A percentile compares a stretch with the other conserved stretches of the same genome.
Evolutionary conservation across 2,113 vertebrate species (phyloP).

Genomic region (Malurus alboscapulatus): DNA sequence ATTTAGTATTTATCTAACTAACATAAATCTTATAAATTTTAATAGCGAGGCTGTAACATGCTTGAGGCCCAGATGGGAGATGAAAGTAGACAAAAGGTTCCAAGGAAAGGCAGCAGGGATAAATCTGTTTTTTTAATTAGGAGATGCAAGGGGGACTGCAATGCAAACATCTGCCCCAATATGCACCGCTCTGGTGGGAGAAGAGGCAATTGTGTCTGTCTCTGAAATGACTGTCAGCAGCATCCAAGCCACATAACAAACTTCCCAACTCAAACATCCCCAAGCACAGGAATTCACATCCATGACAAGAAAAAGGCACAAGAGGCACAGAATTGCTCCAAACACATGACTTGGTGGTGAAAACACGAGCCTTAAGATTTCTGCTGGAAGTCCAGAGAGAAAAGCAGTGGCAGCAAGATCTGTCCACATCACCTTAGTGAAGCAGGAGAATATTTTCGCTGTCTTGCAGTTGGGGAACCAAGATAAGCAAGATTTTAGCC

Average conservation of each 20-base stretch:
- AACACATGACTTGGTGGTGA: fast-evolving
- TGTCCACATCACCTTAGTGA: not conserved
- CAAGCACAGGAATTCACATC: not conserved
- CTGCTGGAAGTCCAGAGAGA: not conserved
- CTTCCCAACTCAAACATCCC: not conserved
- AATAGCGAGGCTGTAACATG: constrained; percentile 25
- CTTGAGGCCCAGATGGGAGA: constrained; percentile 52
- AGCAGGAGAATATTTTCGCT: not conserved
- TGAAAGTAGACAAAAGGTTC: constrained; percentile 62
- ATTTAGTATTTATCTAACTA: constrained; percentile 34
- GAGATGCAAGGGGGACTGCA: not conserved
- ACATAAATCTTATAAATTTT: constrained; percentile 39
- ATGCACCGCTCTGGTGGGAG: not conserved
- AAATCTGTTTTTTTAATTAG: constrained; percentile 30
- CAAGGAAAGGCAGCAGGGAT: constrained; percentile 27
- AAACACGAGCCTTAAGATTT: not conserved
- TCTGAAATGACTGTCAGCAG: not conserved
- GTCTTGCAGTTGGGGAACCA: not conserved
- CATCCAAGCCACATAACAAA: not conserved
- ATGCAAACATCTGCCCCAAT: constrained; percentile 30
- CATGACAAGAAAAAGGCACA: not conserved
- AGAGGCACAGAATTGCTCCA: not conserved
- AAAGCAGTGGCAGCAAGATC: not conserved
- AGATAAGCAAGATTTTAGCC: not conserved
- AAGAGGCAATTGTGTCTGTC: not conserved